Evolutionary conservation across 2,113 vertebrate genomes (phyloP).

Genomic region (Clarias macrocephalus): DNA sequence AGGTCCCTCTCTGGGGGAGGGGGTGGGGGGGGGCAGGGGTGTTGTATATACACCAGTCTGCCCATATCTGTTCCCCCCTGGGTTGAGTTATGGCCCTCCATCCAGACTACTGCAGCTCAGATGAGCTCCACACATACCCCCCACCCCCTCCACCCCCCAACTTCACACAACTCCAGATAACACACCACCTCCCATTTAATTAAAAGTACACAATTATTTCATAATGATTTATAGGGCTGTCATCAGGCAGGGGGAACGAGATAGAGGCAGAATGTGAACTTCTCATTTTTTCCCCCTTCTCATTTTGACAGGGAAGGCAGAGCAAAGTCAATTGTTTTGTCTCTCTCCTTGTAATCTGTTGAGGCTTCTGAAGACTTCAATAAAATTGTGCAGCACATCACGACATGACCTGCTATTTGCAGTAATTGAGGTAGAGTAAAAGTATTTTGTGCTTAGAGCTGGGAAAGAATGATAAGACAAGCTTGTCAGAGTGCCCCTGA

Average conservation of each 20-base stretch:
- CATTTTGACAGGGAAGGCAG: conserved; percentile 55
- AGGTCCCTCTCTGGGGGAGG: conserved; percentile 52
- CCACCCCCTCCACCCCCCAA: neutral
- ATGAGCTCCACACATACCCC: conserved; percentile 34
- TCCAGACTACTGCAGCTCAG: conserved; percentile 30
- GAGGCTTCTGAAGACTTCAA: conserved; percentile 43
- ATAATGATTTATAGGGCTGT: conserved; percentile 57
- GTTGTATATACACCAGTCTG: conserved; percentile 50
- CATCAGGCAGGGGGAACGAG: conserved; percentile 38
- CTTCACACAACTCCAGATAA: conserved; percentile 44
- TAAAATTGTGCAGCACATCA: conserved; percentile 43
- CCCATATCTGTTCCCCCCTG: conserved; percentile 52
- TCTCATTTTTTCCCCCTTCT: conserved; percentile 47
- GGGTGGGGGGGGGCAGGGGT: conserved; percentile 41
- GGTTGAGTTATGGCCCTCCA: conserved; percentile 51
- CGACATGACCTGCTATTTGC: conserved; percentile 50
- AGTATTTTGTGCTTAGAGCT: conserved; percentile 33
- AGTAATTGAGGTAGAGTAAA: conserved; percentile 40
- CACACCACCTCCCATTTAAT: conserved; percentile 50
- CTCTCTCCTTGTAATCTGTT: conserved; percentile 46
- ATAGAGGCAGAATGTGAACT: conserved; percentile 45
- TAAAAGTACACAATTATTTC: conserved; percentile 60
- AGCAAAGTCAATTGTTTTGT: conserved; percentile 56
- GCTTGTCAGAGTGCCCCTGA: conserved; percentile 44
- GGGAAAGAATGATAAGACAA: conserved; percentile 47